Percentiles rank a stretch among this genome's conserved stretches.
These are phyloP conservation scores for Flexamia atlantica DNA, from an alignment of 2,888 invertebrate species.

Conservation along the genomic window DNA sequence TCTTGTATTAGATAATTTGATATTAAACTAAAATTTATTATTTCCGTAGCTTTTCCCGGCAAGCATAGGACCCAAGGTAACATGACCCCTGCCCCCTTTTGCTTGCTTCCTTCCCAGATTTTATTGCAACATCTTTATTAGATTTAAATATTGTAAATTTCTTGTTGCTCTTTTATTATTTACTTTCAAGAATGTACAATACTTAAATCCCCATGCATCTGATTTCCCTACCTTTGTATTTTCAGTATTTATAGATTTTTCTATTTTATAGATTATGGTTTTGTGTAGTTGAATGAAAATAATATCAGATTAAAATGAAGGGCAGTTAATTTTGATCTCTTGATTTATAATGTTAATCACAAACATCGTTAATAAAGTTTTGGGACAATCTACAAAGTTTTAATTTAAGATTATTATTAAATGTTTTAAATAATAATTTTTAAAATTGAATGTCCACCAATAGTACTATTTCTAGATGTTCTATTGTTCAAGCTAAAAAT, in stretches of 20 bases:
- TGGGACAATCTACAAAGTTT: too few relatives aligned
- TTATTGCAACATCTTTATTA: background rate
- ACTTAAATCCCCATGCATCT: background rate
- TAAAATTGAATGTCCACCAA: too few relatives aligned
- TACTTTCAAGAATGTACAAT: background rate
- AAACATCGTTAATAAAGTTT: too few relatives aligned
- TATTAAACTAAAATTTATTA: constrained; percentile 17
- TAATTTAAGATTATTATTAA: too few relatives aligned
- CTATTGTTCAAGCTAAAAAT: too few relatives aligned
- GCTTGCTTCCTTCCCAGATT: background rate
- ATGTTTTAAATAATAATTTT: too few relatives aligned
- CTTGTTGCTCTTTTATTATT: background rate
- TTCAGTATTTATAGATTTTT: background rate
- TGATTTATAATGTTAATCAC: too few relatives aligned
- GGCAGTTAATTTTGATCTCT: too few relatives aligned
- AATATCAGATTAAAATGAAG: too few relatives aligned
- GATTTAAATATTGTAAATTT: constrained; percentile 9
- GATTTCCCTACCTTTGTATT: background rate
- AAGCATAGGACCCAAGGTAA: constrained; percentile 69
- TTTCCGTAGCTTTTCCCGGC: constrained; percentile 68
- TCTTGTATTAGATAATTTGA: background rate
- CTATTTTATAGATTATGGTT: too few relatives aligned
- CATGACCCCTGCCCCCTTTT: constrained; percentile 21
- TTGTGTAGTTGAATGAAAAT: too few relatives aligned
- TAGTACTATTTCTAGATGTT: too few relatives aligned